These are phyloP conservation scores for Nyctibius bracteatus DNA, from an alignment of 2,113 vertebrate species.

Conservation along the genomic window DNA sequence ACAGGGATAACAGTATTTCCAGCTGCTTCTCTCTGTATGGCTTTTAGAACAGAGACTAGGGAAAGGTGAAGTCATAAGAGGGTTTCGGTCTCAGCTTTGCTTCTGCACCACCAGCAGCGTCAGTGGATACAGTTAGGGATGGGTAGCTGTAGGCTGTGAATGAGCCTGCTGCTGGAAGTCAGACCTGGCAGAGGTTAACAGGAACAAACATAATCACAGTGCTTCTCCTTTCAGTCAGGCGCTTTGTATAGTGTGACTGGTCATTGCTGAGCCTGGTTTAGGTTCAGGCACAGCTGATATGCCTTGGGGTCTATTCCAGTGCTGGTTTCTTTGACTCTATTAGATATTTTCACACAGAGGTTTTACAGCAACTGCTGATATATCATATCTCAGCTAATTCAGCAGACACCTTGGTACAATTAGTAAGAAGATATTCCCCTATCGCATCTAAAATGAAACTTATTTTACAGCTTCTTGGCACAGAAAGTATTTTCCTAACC, in stretches of 20 bases:
- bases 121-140: neutral
- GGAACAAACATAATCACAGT: neutral
- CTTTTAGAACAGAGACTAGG: neutral
- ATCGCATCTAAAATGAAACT: constrained; percentile 35
- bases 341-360: constrained; percentile 29
- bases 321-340: neutral
- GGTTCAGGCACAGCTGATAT: neutral
- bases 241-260: neutral
- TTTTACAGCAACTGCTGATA: constrained; percentile 10
- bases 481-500: constrained; percentile 53
- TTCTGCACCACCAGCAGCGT: neutral
- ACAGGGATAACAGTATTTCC: neutral
- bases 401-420: constrained; percentile 48
- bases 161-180: neutral
- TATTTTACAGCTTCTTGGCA: constrained; percentile 48
- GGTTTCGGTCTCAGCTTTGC: neutral
- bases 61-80: neutral
- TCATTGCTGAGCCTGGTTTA: neutral
- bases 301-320: neutral
- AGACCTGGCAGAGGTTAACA: neutral
- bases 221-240: neutral
- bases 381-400: constrained; percentile 25
- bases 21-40: neutral
- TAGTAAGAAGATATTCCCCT: constrained; percentile 61
- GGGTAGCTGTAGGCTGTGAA: neutral